Base-by-base conservation (phyloP, 2,888 invertebrate genomes). In the Stenodera caucasica region DNA sequence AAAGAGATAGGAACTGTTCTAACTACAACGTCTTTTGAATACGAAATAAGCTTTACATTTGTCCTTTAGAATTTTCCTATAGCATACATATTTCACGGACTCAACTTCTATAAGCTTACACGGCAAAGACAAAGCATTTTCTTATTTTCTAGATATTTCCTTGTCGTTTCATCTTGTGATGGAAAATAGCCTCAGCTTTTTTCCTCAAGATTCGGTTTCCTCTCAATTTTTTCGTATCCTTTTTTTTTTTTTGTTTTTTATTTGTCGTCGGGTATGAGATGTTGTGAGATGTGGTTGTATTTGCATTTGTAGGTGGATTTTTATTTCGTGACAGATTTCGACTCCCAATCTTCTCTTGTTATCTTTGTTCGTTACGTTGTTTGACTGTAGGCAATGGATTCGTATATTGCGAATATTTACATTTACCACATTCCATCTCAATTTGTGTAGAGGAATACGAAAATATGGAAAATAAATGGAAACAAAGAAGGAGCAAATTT, bases 31-130 rank as follows among this genome's bases (percentile, higher is more conserved):
- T 58, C 63, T 61, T 62, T 58, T 66, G 66, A 67, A 67, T 67
- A 67, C 59, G 58, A 64, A 67, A 67, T 66, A 60, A 64, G 64
- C 61, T 63, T 59, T 60, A 64, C 63, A 67, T 67, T 67, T 65
- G 66, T 67, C 64, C 63, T 66, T 58, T 58, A 57, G 62, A 63
- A 63, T 66, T 66, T 60, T 66, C 61, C 58, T 57, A 58, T 57
- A 57, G 53, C 60, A 65, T 66, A 63, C 64, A 67, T 67, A 67
- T 67, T 67, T 66, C 61, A 63, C 63, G 51, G 56, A 32, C 53
- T 56, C 53, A 23, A 4, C 45, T 15, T 55, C 59, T 65, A 63
- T 61, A 63, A 66, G 67, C 63, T 63, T 56, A 60, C 55, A 50
- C 55, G 57, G 62, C 63, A 61, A 63, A 63, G 61, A 63, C 63